Evolutionary conservation across 2,797 vertebrate species (phyloP), one percentile per base, ranked within the genome.

Genomic region (Tadarida brasiliensis): DNA sequence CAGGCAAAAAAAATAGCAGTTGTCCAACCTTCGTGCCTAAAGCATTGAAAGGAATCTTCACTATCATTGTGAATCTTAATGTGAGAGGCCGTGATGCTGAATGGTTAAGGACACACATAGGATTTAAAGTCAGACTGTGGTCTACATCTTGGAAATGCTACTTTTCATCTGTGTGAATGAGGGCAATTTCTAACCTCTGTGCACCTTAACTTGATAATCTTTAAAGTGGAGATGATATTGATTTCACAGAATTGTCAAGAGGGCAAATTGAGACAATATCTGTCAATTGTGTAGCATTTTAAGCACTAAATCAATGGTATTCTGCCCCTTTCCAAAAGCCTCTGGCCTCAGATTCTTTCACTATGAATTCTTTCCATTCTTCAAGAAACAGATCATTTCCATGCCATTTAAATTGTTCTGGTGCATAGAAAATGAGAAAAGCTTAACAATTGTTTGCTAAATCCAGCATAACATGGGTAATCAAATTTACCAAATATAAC

Each of bases 381-480:
- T 39, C 28, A 51, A 57, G 33, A 80, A 49, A n/a, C 59, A 86
- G 30, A 33, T 87, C 33, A 91, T 88, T 87, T 35, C 39, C 17
- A 11, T 61, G 63, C 12, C 70, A 33, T 92, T 91, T 89, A 67
- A 92, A 93, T 87, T 56, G 4, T 35, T 84, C 28, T 1, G 3
- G 30, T 76, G 71, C 35, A 93, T 28, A 90, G 73, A 35, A 96
- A 94, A 57, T 70, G 80, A 84, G 70, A 81, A 93, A 96, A 87
- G 22, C 47, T 59, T 87, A 91, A 74, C 30, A 73, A 67, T 35
- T 74, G 87, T 87, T 76, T 84, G 30, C 77, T 81, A 95, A 93
- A 83, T 54, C 68, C 61, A 93, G 49, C n/a, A 74, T 84, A 92
- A 93, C 49, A 28, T 30, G 15, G 33, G 47, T 84, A 95, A 94